These are phyloP conservation scores for Hylaeus anthracinus DNA, from an alignment of 1,140 invertebrate species.

Conservation along the genomic window DNA sequence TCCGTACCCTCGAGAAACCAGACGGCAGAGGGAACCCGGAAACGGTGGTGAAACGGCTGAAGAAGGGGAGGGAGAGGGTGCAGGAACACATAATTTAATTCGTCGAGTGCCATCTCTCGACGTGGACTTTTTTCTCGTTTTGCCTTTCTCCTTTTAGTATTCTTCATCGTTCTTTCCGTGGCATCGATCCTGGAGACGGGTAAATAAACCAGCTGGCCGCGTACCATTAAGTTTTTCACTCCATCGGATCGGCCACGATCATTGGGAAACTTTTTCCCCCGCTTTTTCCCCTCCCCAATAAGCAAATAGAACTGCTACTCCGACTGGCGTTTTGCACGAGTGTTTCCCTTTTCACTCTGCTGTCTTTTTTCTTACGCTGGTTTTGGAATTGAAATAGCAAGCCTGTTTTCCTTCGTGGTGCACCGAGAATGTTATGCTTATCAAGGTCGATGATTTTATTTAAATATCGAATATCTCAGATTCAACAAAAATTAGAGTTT, in stretches of 20 bases:
- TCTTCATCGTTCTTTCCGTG: constrained; percentile 4
- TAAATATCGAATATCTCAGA: too few species aligned
- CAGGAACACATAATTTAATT: constrained; percentile 29
- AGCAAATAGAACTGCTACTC: background rate
- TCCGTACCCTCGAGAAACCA: constrained; percentile 26
- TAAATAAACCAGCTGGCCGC: constrained; percentile 41
- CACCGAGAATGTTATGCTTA: too few species aligned
- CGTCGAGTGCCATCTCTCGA: constrained; percentile 15
- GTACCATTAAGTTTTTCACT: constrained; percentile 42
- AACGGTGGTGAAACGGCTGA: background rate
- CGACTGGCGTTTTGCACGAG: too few species aligned
- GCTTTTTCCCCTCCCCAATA: background rate
- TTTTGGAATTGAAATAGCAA: too few species aligned
- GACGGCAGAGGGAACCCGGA: background rate
- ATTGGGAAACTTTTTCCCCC: constrained; percentile 20
- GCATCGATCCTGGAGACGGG: constrained; percentile 5
- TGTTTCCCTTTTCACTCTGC: too few species aligned
- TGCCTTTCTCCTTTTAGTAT: constrained; percentile 14
- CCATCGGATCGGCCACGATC: constrained; percentile 4
- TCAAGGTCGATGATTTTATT: too few species aligned
- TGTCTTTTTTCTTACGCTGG: too few species aligned
- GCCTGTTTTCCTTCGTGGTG: too few species aligned
- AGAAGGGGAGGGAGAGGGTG: background rate
- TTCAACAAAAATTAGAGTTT: too few species aligned
- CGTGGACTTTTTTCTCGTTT: background rate